These are phyloP conservation scores for Botia almorhae DNA, from an alignment of 2,797 vertebrate species.

Conservation along the genomic window DNA sequence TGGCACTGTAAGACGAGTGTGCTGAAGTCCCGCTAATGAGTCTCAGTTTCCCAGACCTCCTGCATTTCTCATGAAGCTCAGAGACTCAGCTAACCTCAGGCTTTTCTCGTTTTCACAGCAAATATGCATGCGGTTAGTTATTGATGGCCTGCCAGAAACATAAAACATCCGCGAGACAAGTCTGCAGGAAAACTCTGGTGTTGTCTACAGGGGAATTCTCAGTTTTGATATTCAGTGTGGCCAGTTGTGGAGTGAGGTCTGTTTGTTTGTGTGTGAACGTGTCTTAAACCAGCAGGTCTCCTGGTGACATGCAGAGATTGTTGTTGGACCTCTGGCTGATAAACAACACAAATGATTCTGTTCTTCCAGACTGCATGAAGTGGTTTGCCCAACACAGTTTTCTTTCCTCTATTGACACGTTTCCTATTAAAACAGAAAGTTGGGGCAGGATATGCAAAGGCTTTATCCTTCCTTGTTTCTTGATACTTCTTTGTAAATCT, in stretches of 20 bases:
- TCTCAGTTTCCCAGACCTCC: conserved; percentile 15
- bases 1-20: background rate
- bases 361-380: background rate
- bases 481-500: too few relatives aligned
- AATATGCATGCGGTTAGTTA: conserved; percentile 1
- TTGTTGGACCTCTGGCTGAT: background rate
- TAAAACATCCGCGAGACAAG: background rate
- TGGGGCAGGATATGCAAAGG: too few relatives aligned
- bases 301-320: background rate
- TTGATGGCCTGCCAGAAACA: background rate
- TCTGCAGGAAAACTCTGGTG: background rate
- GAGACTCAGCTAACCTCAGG: too few relatives aligned
- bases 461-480: too few relatives aligned
- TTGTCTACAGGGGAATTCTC: background rate
- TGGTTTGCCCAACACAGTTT: background rate
- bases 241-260: background rate
- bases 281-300: background rate
- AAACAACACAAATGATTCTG: background rate
- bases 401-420: background rate
- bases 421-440: background rate
- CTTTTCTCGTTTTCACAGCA: background rate
- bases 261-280: background rate
- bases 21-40: conserved; percentile 20
- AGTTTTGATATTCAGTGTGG: conserved; percentile 1
- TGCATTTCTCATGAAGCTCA: too few relatives aligned